These are phyloP conservation scores for Plemyria rubiginata DNA, from an alignment of 2,888 invertebrate species.

Conservation along the genomic window DNA sequence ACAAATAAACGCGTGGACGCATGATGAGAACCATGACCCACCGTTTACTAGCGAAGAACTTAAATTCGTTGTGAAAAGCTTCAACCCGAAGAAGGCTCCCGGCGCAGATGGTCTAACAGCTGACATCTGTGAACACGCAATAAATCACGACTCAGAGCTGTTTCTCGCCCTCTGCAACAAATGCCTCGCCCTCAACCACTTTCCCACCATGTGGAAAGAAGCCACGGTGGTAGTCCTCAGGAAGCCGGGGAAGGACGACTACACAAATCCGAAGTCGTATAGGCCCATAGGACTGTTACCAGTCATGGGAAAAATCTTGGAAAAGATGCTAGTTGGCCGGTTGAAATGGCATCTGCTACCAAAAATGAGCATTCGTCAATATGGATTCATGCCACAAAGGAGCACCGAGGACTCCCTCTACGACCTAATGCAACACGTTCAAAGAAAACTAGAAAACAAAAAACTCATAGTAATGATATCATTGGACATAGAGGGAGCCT, in stretches of 20 bases:
- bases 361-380: not conserved
- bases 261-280: conserved; percentile 15
- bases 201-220: conserved; percentile 27
- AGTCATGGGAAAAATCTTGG: conserved; percentile 34
- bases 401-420: not conserved
- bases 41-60: conserved; percentile 33
- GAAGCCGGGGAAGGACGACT: conserved; percentile 4
- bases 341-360: conserved; percentile 11
- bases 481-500: not conserved
- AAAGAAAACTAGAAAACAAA: not conserved
- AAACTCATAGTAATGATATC: not conserved
- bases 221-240: conserved; percentile 12
- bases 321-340: conserved; percentile 3
- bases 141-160: conserved; percentile 21
- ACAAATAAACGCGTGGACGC: conserved; percentile 17
- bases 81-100: too few species aligned
- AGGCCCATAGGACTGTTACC: conserved; percentile 42
- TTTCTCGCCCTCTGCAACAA: conserved; percentile 25
- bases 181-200: conserved; percentile 33
- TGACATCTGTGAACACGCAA: conserved; percentile 32
- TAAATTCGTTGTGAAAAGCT: too few species aligned
- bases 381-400: not conserved
- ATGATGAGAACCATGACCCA: conserved; percentile 26
- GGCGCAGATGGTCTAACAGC: conserved; percentile 10
- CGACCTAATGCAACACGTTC: not conserved